Evolutionary conservation across 2,797 vertebrate genomes (phyloP).

Genomic region (Platalea minor): DNA sequence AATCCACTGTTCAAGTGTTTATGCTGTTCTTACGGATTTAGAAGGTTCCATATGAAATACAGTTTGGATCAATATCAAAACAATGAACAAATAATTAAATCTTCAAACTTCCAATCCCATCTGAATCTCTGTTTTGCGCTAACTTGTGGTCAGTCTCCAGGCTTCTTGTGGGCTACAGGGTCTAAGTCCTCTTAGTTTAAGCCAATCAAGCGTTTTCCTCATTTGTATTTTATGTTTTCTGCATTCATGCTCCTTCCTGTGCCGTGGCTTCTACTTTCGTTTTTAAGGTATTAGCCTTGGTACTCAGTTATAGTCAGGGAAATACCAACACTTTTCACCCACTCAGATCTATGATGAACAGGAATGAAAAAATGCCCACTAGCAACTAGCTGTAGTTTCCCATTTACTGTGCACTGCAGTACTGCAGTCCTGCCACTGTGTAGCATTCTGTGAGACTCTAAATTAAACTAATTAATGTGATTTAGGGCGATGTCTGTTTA

Average conservation of each 20-base stretch:
- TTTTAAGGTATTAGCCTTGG: not conserved
- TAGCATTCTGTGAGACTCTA: not conserved
- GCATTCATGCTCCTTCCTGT: not conserved
- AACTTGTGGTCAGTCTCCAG: not conserved
- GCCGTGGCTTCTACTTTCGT: not conserved
- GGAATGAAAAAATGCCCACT: not conserved
- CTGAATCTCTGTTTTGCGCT: not conserved
- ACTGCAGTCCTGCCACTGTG: not conserved
- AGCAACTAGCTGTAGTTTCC: not conserved
- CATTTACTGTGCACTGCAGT: not conserved
- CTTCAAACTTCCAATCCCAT: not conserved
- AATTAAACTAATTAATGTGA: constrained; percentile 10
- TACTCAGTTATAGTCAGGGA: not conserved
- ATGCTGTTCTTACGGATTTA: not conserved
- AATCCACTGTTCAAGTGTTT: not conserved
- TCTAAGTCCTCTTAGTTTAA: not conserved
- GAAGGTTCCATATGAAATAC: not conserved
- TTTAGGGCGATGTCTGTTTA: not conserved
- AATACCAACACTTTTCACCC: not conserved
- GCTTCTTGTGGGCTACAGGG: not conserved
- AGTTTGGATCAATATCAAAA: not conserved
- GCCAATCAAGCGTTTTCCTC: not conserved
- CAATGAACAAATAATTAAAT: not conserved
- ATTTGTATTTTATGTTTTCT: not conserved
- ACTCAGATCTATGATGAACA: not conserved